A percentile compares a stretch with the other conserved stretches of the same genome.
These are phyloP conservation scores for Dioctria linearis DNA, from an alignment of 2,888 invertebrate species.

Conservation along the genomic window DNA sequence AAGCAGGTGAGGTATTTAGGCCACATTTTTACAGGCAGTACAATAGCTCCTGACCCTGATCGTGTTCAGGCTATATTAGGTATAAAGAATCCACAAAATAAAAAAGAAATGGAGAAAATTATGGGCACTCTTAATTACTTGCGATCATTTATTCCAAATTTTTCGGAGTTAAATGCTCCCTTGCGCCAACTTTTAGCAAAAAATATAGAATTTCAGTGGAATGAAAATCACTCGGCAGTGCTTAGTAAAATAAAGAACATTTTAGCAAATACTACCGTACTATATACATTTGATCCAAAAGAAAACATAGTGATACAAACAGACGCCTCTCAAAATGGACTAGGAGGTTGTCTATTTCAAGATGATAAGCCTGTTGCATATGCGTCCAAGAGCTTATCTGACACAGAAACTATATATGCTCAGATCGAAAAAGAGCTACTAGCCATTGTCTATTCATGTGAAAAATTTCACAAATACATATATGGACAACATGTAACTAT, in stretches of 20 bases:
- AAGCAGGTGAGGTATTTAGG: background rate
- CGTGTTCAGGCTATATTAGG: constrained; percentile 52
- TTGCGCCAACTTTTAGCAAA: constrained; percentile 58
- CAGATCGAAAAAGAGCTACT: constrained; percentile 56
- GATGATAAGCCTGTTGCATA: constrained; percentile 57
- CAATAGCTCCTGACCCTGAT: background rate
- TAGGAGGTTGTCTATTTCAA: constrained; percentile 58
- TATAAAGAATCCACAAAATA: constrained; percentile 56
- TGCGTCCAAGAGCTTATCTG: constrained; percentile 52
- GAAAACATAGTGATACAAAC: no score
- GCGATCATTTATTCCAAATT: no score
- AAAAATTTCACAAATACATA: constrained; percentile 60
- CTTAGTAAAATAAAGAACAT: constrained; percentile 16
- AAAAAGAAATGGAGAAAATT: constrained; percentile 57
- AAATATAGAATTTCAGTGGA: constrained; percentile 58
- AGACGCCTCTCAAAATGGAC: constrained; percentile 15
- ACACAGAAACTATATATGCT: constrained; percentile 55
- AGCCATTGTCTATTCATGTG: constrained; percentile 60
- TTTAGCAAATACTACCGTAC: no score
- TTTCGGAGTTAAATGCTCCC: no score
- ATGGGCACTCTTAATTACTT: constrained; percentile 59
- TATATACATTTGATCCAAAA: background rate
- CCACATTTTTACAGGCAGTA: background rate
- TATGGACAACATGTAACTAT: constrained; percentile 58
- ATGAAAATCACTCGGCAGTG: constrained; percentile 38